phyloP scores from a whole-genome alignment of 2,888 invertebrate species.

The Fabriciana adippe region DNA sequence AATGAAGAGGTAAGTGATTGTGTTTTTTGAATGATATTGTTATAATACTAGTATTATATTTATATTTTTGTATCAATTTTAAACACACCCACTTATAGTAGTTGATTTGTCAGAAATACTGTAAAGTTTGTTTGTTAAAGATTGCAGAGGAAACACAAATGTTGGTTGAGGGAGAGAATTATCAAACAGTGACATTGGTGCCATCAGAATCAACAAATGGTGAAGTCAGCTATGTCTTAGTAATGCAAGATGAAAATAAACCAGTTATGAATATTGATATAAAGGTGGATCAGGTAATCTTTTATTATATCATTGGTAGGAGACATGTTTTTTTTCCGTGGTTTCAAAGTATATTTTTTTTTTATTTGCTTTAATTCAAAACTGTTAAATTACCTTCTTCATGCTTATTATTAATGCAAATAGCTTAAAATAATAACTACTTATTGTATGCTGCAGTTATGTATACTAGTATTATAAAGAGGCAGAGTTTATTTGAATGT shows the following conservation, averaged over 20 bases:
- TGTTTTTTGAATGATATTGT: background rate
- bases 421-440: too few species aligned
- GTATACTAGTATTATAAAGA: too few species aligned
- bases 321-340: conserved; percentile 13
- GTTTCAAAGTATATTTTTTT: background rate
- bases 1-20: conserved; percentile 48
- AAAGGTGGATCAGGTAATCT: conserved; percentile 54
- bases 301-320: conserved; percentile 47
- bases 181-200: conserved; percentile 92
- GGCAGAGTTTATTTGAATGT: too few species aligned
- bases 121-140: background rate
- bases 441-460: too few species aligned
- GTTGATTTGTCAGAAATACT: too few species aligned
- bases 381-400: background rate
- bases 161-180: conserved; percentile 78
- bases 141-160: conserved; percentile 45
- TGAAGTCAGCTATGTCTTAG: conserved; percentile 93
- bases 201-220: conserved; percentile 89
- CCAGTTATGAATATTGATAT: conserved; percentile 70
- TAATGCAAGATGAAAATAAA: conserved; percentile 88
- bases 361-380: background rate
- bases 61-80: background rate
- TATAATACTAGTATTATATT: background rate
- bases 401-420: background rate
- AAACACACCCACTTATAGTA: background rate